Base-by-base conservation (phyloP, 2,113 vertebrate species). In the Pteronura brasiliensis region DNA sequence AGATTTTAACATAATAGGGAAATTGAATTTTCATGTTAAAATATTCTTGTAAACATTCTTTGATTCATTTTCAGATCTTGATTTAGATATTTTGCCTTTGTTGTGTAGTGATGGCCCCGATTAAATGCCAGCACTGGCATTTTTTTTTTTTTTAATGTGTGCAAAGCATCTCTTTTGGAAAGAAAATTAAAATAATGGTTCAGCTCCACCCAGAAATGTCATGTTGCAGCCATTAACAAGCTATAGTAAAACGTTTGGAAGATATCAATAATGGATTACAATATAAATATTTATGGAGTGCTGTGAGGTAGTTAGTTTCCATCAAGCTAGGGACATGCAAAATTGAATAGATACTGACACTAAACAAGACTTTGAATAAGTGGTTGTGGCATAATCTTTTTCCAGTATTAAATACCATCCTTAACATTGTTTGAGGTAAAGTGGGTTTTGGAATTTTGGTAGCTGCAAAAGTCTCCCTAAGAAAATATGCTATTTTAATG, bases 351-450 rank as follows among this genome's bases (percentile, higher is more conserved):
- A 98, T 94, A 94, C 98, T 83, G 97, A 95, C 98, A 95, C 0
- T 0, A 97, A 98, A 98, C 67, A 97, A 97, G 97, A 88, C 69
- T 98, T 98, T 98, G 98, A 98, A 98, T 98, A 98, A 97, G 93
- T 97, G 71, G 39, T 57, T 67, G 61, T 96, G 90, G 98, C 97
- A 97, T 61, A 95, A 98, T 96, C 89, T 67, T 97, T 97, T 97
- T 93, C 90, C 97, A 94, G 92, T 97, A 97, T 97, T 96, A 94
- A 97, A 95, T 97, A 92, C 57, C 57, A 80, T 92, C 72, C 92
- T 97, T 97, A 97, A 94, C 82, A 77, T 84, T 90, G 85, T 97
- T 97, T 89, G 42, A 85, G 20, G n/a, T 79, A 93, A 96, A 82
- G 18, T 72, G 39, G 65, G 27, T 72, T 74, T 97, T 93, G 34